These are phyloP conservation scores for Lasioglossum figueresi DNA, from an alignment of 2,888 invertebrate genomes.

Conservation along the genomic window DNA sequence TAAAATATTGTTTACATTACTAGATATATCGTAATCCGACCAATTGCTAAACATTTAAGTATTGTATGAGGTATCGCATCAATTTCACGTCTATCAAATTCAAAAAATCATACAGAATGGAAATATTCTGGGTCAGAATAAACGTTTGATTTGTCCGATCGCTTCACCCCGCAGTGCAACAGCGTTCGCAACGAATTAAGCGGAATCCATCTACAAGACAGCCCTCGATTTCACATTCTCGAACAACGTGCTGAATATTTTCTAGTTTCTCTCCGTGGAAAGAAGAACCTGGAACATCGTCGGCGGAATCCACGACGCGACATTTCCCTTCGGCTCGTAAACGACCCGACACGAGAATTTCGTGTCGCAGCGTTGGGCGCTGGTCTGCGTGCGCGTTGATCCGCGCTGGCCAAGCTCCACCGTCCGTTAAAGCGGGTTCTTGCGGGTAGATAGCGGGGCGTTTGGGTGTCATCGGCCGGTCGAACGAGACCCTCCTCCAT, in stretches of 20 bases:
- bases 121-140: no score
- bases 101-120: no score
- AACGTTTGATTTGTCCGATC: no score
- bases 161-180: no score
- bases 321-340: neutral
- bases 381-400: neutral
- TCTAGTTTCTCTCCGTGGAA: neutral
- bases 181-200: no score
- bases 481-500: constrained; percentile 39
- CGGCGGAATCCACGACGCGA: no score
- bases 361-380: neutral
- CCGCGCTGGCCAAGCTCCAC: neutral
- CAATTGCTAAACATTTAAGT: no score
- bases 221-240: neutral
- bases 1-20: no score
- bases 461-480: constrained; percentile 39
- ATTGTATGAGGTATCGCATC: no score
- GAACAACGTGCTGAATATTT: neutral
- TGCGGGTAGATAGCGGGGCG: constrained; percentile 2
- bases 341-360: neutral
- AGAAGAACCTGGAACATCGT: neutral
- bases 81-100: no score
- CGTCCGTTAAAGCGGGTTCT: neutral
- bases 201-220: no score
- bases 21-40: no score